Evolutionary conservation across 2,797 vertebrate genomes (phyloP), one percentile per base, ranked within the genome.

Genomic region (Gobio occitaniae): DNA sequence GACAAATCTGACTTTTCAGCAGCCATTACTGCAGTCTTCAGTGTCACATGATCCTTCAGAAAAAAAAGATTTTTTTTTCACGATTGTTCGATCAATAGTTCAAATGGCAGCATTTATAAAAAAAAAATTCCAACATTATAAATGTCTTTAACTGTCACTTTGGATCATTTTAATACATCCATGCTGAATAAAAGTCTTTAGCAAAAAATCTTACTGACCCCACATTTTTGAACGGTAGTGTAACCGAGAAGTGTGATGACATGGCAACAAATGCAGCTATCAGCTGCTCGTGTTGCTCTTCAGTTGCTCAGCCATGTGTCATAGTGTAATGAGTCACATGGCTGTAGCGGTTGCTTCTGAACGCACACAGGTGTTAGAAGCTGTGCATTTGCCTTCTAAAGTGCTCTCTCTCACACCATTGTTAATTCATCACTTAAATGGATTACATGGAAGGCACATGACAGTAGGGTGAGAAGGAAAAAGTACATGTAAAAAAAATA

Each of bases 251-350:
- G 54, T 68, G 21, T 63, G 47, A 85, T 29, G 56, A 79, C 54
- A 48, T 48, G 10, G 44, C 77, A 79, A 66, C 69, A 80, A 50
- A 85, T 80, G 84, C 68, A 29, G 10, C 54, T 72, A 79, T 80
- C 84, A 85, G 84, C 69, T 85, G 84, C 68, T 80, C 21, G 0
- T 29, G 54, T 41, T 71, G 25, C 38, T 41, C 29, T 69, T 84
- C 50, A 84, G 82, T 78, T 68, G 65, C 50, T 84, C 65, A 70
- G 65, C 65, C 83, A 85, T 80, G 77, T 85, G 83, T 72, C 83
- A 82, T 17, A 19, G 41, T 79, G 83, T 59, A 61, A 21, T 32
- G 11, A 47, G 75, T 70, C 72, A 78, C 74, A 78, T 47, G 63
- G 19, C 38, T 8, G 0, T 25, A 61, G 65, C 4, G 25, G 50